Evolutionary conservation across 2,113 vertebrate genomes (phyloP).

Genomic region (Ceyx margarethae): DNA sequence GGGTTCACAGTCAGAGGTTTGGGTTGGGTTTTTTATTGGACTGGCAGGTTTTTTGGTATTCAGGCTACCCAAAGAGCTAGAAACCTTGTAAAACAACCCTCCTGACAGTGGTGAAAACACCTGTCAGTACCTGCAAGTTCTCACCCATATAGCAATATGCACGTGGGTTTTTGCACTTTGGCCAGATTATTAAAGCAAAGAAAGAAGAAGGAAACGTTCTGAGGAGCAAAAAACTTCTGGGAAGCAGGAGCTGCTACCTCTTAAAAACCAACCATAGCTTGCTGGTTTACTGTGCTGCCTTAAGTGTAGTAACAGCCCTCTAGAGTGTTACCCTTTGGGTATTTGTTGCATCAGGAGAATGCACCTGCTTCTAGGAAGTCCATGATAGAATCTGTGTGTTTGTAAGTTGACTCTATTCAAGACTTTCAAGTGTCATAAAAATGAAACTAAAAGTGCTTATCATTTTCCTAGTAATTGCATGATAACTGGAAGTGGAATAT

Average conservation of each 20-base stretch:
- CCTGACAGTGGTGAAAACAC: not conserved
- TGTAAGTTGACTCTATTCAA: not conserved
- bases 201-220: not conserved
- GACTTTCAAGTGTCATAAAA: not conserved
- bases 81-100: not conserved
- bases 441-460: not conserved
- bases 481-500: not conserved
- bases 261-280: not conserved
- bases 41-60: not conserved
- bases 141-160: not conserved
- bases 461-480: not conserved
- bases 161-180: not conserved
- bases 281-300: not conserved
- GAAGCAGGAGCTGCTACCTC: not conserved
- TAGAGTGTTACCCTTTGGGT: not conserved
- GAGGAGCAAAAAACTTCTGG: not conserved
- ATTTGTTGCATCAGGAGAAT: not conserved
- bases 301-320: not conserved
- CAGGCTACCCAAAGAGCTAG: not conserved
- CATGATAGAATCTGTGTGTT: rapidly evolving
- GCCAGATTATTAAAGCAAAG: not conserved
- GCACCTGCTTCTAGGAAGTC: not conserved
- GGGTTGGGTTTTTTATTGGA: not conserved
- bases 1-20: slow-evolving; percentile 5
- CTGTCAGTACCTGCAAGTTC: not conserved